A percentile compares a stretch with the other conserved stretches of the same genome.
These are phyloP conservation scores for Benitochromis conjunctus DNA, from an alignment of 2,113 vertebrate species.

Conservation along the genomic window DNA sequence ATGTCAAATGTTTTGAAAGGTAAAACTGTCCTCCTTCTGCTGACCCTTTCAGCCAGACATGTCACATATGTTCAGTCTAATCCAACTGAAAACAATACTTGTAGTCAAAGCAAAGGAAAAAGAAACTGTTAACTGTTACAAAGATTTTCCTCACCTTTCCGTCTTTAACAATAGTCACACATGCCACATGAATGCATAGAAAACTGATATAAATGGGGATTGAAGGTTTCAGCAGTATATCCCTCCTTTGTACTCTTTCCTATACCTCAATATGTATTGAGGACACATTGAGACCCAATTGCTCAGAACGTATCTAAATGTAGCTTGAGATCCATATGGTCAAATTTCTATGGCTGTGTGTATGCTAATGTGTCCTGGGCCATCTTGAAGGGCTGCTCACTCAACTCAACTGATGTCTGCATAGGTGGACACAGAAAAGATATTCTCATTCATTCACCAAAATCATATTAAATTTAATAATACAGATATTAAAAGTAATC, in stretches of 20 bases:
- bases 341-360: not conserved
- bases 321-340: not conserved
- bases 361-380: not conserved
- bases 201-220: not conserved
- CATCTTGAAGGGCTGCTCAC: not conserved
- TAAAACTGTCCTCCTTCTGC: conserved; percentile 2
- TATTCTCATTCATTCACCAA: not conserved
- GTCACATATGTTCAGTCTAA: not conserved
- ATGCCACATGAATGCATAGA: not conserved
- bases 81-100: not conserved
- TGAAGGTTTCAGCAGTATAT: not conserved
- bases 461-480: not conserved
- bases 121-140: not conserved
- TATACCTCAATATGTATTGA: not conserved
- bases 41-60: not conserved
- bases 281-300: not conserved
- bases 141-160: not conserved
- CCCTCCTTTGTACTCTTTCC: not conserved
- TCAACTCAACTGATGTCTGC: not conserved
- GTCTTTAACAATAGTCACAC: not conserved
- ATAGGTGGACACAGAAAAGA: not conserved
- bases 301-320: not conserved
- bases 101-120: not conserved
- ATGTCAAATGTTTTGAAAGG: conserved; percentile 31
- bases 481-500: not conserved